These are phyloP conservation scores for Sylvia atricapilla DNA, from an alignment of 2,113 vertebrate genomes.

Conservation along the genomic window DNA sequence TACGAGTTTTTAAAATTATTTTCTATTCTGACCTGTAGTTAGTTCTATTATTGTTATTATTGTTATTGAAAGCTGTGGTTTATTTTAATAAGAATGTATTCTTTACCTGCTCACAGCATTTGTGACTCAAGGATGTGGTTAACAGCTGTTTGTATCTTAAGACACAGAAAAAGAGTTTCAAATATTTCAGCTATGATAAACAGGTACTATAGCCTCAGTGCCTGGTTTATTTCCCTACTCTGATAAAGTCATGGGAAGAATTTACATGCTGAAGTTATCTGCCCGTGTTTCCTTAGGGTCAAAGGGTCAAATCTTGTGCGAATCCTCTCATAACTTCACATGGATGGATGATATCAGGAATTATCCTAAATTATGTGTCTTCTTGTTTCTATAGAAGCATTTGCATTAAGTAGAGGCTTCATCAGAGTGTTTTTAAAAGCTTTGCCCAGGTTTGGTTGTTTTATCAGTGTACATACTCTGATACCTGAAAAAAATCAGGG, in stretches of 20 bases:
- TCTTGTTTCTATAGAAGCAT: background rate
- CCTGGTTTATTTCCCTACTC: background rate
- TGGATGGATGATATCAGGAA: background rate
- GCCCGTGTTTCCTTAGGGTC: background rate
- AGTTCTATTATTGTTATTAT: background rate
- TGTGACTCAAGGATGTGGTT: background rate
- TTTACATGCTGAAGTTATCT: background rate
- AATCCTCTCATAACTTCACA: background rate
- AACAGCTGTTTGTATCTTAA: background rate
- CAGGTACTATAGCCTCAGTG: background rate
- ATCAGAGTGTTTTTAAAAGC: background rate
- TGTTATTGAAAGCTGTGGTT: background rate
- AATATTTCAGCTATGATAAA: background rate
- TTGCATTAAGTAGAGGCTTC: background rate
- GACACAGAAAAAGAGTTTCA: background rate
- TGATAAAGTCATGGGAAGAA: background rate
- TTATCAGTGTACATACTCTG: background rate
- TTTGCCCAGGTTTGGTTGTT: background rate
- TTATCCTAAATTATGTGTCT: background rate
- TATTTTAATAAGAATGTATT: background rate
- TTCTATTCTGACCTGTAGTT: background rate
- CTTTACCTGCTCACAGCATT: background rate
- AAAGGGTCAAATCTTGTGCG: rapidly evolving
- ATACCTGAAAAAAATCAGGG: background rate
- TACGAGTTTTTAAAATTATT: background rate